A percentile compares a stretch with the other conserved stretches of the same genome.
phyloP scores from a whole-genome alignment of 1,140 invertebrate species.

The Lanistes nyassanus region DNA sequence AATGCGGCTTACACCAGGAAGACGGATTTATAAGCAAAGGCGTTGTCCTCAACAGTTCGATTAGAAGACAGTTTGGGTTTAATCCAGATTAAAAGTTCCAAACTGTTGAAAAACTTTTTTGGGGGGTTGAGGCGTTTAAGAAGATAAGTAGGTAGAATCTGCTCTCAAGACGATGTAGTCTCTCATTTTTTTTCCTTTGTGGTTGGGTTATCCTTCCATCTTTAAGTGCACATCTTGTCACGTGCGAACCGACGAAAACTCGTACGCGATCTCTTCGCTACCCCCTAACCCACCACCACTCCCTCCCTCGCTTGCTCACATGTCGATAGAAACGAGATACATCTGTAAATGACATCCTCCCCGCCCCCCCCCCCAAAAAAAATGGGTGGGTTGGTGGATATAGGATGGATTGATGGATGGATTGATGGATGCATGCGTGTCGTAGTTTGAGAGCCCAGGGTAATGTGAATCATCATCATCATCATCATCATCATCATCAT shows the following conservation, averaged over 20 bases:
- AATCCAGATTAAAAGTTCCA: not conserved
- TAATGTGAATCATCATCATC: slow-evolving; percentile 12
- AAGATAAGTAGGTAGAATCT: too few species aligned
- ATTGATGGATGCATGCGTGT: not conserved
- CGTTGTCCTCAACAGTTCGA: not conserved
- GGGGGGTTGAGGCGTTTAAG: not conserved
- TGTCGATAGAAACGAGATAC: not conserved
- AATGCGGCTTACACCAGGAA: not conserved
- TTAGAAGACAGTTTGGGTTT: not conserved
- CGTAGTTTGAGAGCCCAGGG: not conserved
- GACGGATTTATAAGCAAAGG: not conserved
- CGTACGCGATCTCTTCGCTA: not conserved
- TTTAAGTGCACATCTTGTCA: not conserved
- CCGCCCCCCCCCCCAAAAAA: too few species aligned
- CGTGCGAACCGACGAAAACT: not conserved
- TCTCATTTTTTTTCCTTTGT: too few species aligned
- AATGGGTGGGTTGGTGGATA: not conserved
- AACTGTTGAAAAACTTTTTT: not conserved
- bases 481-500: slow-evolving; percentile 21
- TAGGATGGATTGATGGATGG: not conserved
- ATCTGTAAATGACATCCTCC: too few species aligned
- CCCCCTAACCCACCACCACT: not conserved
- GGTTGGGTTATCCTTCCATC: too few species aligned
- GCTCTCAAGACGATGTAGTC: too few species aligned
- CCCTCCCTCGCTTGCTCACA: not conserved